phyloP scores from a whole-genome alignment of 1,140 invertebrate genomes.

The Cryptotermes secundus region DNA sequence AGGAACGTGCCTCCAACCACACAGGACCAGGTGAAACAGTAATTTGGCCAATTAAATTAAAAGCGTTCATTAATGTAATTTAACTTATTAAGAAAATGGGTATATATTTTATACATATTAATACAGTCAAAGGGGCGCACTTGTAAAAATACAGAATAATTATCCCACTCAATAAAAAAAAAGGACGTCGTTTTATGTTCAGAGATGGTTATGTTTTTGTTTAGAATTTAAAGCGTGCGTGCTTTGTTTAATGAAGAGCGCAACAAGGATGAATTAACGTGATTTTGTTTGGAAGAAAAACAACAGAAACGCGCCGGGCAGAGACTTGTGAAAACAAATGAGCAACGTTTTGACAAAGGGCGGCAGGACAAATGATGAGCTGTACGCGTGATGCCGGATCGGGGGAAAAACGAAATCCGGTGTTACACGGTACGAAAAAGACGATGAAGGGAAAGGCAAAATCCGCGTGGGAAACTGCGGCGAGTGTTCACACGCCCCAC shows the following conservation, averaged over 20 bases:
- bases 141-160: not conserved
- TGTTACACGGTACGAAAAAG: not conserved
- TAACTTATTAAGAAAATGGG: not conserved
- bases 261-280: not conserved
- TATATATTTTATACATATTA: not conserved
- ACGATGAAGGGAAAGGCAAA: not conserved
- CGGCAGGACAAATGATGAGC: not conserved
- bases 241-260: not conserved
- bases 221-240: not conserved
- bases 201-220: not conserved
- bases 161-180: not conserved
- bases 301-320: not conserved
- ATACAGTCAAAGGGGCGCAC: not conserved
- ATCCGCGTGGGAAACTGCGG: not conserved
- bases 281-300: conserved; percentile 5
- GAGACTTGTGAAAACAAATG: not conserved
- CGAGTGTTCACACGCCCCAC: not conserved
- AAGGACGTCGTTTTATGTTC: not conserved
- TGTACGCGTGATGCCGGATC: not conserved
- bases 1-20: not conserved
- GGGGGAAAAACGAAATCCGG: not conserved
- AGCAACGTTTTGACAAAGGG: not conserved
- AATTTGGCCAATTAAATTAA: conserved; percentile 18
- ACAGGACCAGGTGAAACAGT: conserved; percentile 7
- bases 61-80: conserved; percentile 14